Conservation (phyloP, 2,113 vertebrate species). For the Cavia porcellus region DNA sequence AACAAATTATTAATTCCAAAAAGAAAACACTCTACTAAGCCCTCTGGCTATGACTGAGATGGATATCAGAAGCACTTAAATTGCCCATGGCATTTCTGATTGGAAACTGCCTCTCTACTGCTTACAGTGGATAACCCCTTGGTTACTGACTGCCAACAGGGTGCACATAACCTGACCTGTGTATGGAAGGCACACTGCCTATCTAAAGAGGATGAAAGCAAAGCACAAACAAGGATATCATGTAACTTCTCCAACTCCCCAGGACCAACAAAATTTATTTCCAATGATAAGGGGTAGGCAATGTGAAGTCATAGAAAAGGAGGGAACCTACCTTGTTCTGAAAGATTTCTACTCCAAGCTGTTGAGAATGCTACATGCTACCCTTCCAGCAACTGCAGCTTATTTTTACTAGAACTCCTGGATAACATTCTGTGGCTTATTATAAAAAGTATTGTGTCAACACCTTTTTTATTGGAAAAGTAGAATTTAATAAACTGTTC, state of each 20-base stretch:
- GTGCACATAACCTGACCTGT: not conserved
- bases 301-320: not conserved
- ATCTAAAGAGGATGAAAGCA: not conserved
- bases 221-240: not conserved
- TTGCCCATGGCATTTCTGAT: not conserved
- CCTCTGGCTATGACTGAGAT: not conserved
- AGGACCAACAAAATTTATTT: not conserved
- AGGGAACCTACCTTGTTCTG: not conserved
- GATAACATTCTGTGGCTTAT: not conserved
- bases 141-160: too few species aligned
- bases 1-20: not conserved
- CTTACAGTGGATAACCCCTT: too few species aligned
- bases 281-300: not conserved
- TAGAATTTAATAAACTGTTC: constrained; percentile 7
- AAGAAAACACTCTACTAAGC: constrained; percentile 38
- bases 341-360: not conserved
- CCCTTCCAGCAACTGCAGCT: not conserved
- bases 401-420: not conserved
- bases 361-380: not conserved
- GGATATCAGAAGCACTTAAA: not conserved
- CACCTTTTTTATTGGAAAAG: constrained; percentile 15
- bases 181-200: not conserved
- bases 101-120: not conserved
- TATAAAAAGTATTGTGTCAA: not conserved
- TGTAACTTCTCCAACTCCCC: not conserved